Percentiles rank a stretch among this genome's conserved stretches.
Evolutionary conservation across 2,888 invertebrate species (phyloP).

Genomic region (Tolmerus cingulatus): DNA sequence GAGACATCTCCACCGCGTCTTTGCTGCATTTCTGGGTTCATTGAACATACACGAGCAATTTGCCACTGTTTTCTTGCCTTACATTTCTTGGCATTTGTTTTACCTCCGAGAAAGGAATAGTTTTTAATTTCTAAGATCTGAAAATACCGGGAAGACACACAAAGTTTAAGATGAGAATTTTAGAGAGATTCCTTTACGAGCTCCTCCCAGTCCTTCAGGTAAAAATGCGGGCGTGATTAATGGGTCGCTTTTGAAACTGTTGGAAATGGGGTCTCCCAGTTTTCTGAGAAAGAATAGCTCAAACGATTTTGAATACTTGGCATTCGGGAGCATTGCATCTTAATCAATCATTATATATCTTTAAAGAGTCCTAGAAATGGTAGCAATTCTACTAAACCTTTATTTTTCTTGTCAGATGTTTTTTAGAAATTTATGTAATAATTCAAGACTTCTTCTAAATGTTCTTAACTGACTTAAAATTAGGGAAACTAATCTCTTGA

Average conservation of each 20-base stretch:
- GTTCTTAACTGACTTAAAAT: not conserved
- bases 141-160: not conserved
- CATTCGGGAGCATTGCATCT: not conserved
- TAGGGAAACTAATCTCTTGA: not conserved
- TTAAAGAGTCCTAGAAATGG: not conserved
- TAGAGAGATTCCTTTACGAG: constrained; percentile 12
- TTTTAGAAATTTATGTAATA: not conserved
- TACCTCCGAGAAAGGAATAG: not conserved
- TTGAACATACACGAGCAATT: constrained; percentile 35
- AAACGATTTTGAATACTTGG: not conserved
- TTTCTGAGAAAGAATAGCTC: not conserved
- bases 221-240: constrained; percentile 28
- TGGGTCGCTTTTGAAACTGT: not conserved
- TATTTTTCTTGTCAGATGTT: not conserved
- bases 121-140: constrained; percentile 3
- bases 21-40: constrained; percentile 24
- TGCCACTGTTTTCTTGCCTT: not conserved
- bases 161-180: not conserved
- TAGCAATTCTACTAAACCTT: not conserved
- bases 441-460: not conserved
- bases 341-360: not conserved
- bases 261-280: not conserved
- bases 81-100: not conserved
- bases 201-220: not conserved
- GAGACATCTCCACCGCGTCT: not conserved